Evolutionary conservation across 2,888 invertebrate genomes (phyloP).

Genomic region (Platycnemis pennipes): DNA sequence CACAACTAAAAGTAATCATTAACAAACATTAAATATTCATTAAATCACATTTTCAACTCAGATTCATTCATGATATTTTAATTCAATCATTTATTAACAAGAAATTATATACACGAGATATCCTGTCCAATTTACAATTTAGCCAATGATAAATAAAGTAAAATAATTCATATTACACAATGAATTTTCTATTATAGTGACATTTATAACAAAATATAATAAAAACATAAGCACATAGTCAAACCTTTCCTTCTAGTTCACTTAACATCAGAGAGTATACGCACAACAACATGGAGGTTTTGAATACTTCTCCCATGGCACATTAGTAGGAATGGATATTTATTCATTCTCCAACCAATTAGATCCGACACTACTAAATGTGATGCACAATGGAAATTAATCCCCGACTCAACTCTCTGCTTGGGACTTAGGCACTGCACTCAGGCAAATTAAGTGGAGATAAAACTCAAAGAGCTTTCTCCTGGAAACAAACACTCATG

Average conservation of each 20-base stretch:
- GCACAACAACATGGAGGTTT: background rate
- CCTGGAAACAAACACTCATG: conserved; percentile 30
- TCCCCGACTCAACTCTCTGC: conserved; percentile 25
- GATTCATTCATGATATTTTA: conserved; percentile 15
- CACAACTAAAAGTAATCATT: conserved; percentile 31
- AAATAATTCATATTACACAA: conserved; percentile 37
- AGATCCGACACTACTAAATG: background rate
- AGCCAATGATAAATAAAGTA: conserved; percentile 59
- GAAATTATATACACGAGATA: conserved; percentile 60
- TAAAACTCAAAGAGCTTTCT: background rate
- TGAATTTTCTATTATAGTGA: background rate
- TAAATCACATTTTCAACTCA: background rate
- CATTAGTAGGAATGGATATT: background rate
- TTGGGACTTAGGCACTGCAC: conserved; percentile 42
- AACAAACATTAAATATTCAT: background rate
- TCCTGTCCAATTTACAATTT: conserved; percentile 46
- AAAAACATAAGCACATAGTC: conserved; percentile 62
- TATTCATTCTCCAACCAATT: background rate
- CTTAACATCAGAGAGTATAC: background rate
- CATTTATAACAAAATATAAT: conserved; percentile 61
- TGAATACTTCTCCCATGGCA: background rate
- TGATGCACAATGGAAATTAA: conserved; percentile 1
- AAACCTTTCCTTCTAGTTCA: conserved; percentile 22
- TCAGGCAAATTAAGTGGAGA: background rate
- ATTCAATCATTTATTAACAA: conserved; percentile 51